A percentile compares a stretch with the other conserved stretches of the same genome.
Conservation (phyloP, 2,113 vertebrate genomes). For the Orthonyx spaldingii region DNA sequence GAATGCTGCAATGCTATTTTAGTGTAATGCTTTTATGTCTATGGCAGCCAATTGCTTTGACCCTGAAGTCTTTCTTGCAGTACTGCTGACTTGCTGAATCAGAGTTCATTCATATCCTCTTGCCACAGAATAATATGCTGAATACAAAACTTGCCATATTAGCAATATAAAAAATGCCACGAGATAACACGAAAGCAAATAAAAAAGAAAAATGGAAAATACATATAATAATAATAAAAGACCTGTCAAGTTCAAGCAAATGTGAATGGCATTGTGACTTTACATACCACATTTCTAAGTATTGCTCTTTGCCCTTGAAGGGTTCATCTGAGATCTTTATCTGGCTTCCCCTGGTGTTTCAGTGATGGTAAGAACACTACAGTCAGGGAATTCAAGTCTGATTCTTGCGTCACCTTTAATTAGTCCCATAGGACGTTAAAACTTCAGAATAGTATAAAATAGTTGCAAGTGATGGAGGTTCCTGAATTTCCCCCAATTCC, state of each 20-base stretch:
- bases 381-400: not conserved
- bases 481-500: not conserved
- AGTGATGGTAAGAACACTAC: not conserved
- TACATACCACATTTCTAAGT: not conserved
- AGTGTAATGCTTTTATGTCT: constrained; percentile 17
- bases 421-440: not conserved
- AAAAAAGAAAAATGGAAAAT: not conserved
- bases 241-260: not conserved
- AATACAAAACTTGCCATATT: not conserved
- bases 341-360: not conserved
- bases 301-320: not conserved
- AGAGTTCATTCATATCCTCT: constrained; percentile 13
- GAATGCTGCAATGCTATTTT: constrained; percentile 29
- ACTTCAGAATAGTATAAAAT: not conserved
- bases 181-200: not conserved
- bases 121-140: not conserved
- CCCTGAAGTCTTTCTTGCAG: constrained; percentile 37
- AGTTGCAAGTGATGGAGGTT: not conserved
- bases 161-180: not conserved
- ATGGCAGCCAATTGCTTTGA: constrained; percentile 42
- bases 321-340: not conserved
- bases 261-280: not conserved
- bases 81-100: constrained; percentile 37
- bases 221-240: not conserved
- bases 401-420: not conserved